Base-by-base conservation (phyloP, 1,140 invertebrate genomes). In the Tyrophagus putrescentiae region DNA sequence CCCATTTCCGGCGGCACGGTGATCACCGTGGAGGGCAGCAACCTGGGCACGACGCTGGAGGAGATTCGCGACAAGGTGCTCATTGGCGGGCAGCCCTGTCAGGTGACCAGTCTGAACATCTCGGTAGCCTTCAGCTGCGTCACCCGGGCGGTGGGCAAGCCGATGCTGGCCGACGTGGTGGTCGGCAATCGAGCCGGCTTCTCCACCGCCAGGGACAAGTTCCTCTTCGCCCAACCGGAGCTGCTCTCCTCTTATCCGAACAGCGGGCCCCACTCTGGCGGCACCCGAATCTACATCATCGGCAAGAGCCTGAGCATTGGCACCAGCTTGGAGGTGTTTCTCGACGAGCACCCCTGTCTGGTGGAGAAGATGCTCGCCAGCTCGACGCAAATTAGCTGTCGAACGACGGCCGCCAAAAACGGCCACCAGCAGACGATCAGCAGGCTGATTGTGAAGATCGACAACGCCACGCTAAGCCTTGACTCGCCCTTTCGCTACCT, bases 291-390 rank as follows among this genome's bases (percentile, higher is more conserved):
- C 48, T 87, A 86, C 1, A 84, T 98, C 60, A 83, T 81, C 63
- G 95, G 95, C 21, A 79, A 83, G 64, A 85, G 93, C 73, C 73
- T 98, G 42, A 93, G 97, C 70, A 90, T 95, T 69, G 95, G 95
- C 4, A 89, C 87, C 31, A 81, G 80, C 62, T 84, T 92, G 59
- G 80, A 80, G 3, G 89, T 92, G 0, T 86, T 80, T 70, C 73
- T 98, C 7, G 92, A 94, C 72, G 83, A 91, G 64, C 75, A 89
- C 56, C 80, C 84, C 4, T 98, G 94, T 73, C 75, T 79, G 65
- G 86, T 95, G 4, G 89, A 93, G 69, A 79, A 81, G 60, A 58
- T 62, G 56, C 23, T 58, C 5, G 54, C 42, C 3, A 58, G 29
- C 53, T 18, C n/a, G 1, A 59, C 57, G 34, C 61, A 62, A 27